phyloP scores from a whole-genome alignment of 2,113 vertebrate genomes.

The Progne subis region DNA sequence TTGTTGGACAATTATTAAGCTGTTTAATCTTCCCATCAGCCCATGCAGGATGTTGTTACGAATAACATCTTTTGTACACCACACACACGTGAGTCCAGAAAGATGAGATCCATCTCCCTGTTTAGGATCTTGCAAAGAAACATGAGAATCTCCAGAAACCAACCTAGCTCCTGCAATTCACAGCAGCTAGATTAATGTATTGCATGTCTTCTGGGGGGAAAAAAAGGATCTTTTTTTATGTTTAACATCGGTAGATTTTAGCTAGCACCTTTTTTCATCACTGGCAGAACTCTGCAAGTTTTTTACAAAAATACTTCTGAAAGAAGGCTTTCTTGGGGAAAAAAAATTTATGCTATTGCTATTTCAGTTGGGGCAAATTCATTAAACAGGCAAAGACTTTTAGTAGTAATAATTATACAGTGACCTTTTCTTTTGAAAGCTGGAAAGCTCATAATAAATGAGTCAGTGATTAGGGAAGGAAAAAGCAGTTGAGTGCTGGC shows the following conservation, averaged over 20 bases:
- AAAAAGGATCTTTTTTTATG: neutral
- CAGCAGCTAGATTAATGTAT: neutral
- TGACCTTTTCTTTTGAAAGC: constrained; percentile 41
- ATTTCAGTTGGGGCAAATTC: neutral
- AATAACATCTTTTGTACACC: neutral
- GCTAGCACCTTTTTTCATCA: neutral
- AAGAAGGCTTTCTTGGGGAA: neutral
- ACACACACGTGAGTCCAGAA: neutral
- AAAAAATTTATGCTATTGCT: neutral
- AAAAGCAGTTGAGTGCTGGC: neutral
- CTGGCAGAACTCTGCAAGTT: neutral
- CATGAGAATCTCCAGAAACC: neutral
- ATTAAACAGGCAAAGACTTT: neutral
- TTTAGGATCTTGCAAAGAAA: neutral
- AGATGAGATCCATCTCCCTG: neutral
- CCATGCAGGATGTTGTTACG: constrained; percentile 14
- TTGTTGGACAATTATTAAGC: constrained; percentile 39
- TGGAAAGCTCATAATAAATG: neutral
- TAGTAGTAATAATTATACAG: neutral
- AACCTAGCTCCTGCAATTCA: neutral
- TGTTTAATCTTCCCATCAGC: neutral
- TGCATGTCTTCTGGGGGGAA: neutral
- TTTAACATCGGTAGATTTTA: neutral
- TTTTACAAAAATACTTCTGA: neutral
- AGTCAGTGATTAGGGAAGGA: neutral